phyloP scores from a whole-genome alignment of 2,888 invertebrate species.

The Cyclophora albipunctata region DNA sequence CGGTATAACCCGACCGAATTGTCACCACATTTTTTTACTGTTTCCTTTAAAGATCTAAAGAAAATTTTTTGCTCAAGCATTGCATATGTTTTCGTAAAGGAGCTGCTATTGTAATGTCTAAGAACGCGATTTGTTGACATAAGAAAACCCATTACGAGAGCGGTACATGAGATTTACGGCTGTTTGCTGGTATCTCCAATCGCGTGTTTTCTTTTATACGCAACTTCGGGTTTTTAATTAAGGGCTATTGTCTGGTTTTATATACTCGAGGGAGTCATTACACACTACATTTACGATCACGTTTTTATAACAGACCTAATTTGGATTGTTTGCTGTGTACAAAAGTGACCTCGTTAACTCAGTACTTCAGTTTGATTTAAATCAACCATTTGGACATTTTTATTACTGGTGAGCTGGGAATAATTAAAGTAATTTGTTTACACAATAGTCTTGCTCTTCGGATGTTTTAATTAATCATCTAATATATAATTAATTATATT shows the following conservation, averaged over 20 bases:
- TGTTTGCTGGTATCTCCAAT: conserved; percentile 6
- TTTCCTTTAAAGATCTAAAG: too few relatives aligned
- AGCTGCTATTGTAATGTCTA: conserved; percentile 1
- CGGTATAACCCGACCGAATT: too few relatives aligned
- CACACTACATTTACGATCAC: conserved; percentile 1
- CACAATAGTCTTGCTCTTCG: too few relatives aligned
- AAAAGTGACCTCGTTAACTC: neutral
- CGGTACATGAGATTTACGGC: conserved; percentile 10
- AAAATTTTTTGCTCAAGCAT: neutral
- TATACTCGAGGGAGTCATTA: conserved; percentile 15
- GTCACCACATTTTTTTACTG: too few relatives aligned
- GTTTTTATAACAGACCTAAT: conserved; percentile 6
- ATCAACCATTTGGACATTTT: too few relatives aligned
- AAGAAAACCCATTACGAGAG: conserved; percentile 9
- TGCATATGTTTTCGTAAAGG: neutral
- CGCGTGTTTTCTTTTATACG: conserved; percentile 7
- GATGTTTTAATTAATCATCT: too few relatives aligned
- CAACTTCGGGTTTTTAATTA: conserved; percentile 13
- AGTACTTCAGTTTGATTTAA: too few relatives aligned
- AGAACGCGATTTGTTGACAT: conserved; percentile 7
- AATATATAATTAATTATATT: too few relatives aligned
- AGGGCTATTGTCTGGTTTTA: conserved; percentile 30
- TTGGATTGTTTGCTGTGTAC: neutral
- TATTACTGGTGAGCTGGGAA: too few relatives aligned
- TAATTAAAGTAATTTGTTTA: too few relatives aligned